These are phyloP conservation scores for Sphaerophoria rueppellii DNA, from an alignment of 2,888 invertebrate species.

Conservation along the genomic window DNA sequence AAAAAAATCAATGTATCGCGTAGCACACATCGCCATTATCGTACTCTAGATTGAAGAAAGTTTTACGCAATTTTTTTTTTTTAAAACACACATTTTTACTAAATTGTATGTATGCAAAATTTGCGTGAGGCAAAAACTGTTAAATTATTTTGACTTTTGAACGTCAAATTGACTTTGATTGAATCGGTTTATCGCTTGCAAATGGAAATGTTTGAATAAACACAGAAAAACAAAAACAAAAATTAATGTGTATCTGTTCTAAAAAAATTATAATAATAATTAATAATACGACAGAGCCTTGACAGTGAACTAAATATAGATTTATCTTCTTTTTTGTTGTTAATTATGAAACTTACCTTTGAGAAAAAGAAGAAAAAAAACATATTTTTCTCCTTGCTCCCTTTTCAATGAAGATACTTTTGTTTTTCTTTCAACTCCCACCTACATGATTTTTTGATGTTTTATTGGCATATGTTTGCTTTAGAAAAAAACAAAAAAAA, in stretches of 20 bases:
- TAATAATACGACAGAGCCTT: conserved; percentile 70
- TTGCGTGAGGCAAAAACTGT: background rate
- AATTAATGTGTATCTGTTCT: background rate
- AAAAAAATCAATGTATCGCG: conserved; percentile 7
- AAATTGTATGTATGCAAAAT: conserved; percentile 18
- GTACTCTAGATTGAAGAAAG: conserved; percentile 29
- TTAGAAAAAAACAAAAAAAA: conserved; percentile 39
- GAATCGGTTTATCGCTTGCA: conserved; percentile 7
- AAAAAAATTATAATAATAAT: background rate
- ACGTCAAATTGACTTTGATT: background rate
- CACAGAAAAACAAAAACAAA: too few species aligned
- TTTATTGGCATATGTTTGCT: conserved; percentile 45
- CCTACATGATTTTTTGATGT: conserved; percentile 50
- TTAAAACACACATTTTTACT: background rate
- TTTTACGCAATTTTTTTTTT: conserved; percentile 56
- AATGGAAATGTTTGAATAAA: conserved; percentile 6
- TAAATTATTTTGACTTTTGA: conserved; percentile 18
- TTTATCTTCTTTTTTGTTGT: conserved; percentile 74
- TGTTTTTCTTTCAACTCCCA: conserved; percentile 50
- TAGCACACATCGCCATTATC: background rate
- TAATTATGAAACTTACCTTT: conserved; percentile 75
- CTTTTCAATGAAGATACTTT: conserved; percentile 47
- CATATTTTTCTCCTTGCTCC: conserved; percentile 36
- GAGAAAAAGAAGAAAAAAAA: too few species aligned
- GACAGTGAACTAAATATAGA: conserved; percentile 81